Evolutionary conservation across 2,113 vertebrate species (phyloP).

Genomic region (Enhydra lutris): DNA sequence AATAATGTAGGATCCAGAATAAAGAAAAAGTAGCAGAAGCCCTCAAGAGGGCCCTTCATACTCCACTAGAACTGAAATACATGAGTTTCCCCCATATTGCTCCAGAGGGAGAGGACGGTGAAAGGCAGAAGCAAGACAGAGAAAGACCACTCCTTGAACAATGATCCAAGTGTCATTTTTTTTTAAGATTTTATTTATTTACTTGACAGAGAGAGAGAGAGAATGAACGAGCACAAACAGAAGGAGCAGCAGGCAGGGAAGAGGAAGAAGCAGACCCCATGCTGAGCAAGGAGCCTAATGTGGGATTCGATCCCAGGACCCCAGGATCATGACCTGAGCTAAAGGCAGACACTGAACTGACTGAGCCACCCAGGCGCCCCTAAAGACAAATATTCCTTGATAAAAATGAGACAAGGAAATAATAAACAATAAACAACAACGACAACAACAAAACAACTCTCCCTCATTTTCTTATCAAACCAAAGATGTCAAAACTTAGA

Average conservation of each 20-base stretch:
- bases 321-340: no score
- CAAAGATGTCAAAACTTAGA: background rate
- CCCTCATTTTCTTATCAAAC: background rate
- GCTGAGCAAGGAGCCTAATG: no score
- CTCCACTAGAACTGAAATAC: background rate
- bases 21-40: background rate
- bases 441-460: background rate
- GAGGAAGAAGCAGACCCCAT: no score
- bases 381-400: background rate
- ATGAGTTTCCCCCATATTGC: background rate
- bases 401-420: background rate
- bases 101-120: background rate
- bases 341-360: no score
- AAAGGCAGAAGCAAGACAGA: background rate
- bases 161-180: background rate
- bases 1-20: background rate
- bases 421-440: background rate
- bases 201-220: no score
- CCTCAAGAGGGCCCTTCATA: background rate
- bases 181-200: no score
- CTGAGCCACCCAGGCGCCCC: no score
- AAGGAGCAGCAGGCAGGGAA: no score
- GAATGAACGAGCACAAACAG: no score
- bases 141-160: background rate
- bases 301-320: no score